Conservation (phyloP, 2,888 invertebrate genomes). For the Euplagia quadripunctaria region DNA sequence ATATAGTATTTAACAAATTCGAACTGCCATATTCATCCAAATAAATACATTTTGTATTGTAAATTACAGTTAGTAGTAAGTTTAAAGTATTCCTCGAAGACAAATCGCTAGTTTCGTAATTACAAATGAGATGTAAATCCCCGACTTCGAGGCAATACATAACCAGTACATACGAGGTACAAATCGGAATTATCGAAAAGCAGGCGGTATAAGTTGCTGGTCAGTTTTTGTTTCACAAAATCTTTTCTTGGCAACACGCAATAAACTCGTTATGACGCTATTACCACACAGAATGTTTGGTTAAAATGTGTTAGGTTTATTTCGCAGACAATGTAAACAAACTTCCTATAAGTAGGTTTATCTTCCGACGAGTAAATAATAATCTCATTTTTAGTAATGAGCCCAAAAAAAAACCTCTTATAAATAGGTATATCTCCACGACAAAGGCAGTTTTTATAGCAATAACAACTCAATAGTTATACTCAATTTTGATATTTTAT, state of each 20-base stretch:
- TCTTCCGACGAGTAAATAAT: not conserved
- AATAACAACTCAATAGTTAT: not conserved
- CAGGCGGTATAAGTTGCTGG: not conserved
- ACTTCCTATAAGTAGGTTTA: not conserved
- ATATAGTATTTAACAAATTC: not conserved
- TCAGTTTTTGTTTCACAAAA: constrained; percentile 1
- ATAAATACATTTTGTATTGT: not conserved
- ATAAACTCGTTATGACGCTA: constrained; percentile 5
- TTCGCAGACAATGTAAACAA: not conserved
- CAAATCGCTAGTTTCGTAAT: not conserved
- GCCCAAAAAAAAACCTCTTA: not conserved
- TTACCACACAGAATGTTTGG: not conserved
- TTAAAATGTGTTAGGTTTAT: not conserved
- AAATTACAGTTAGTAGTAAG: not conserved
- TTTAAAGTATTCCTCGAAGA: not conserved
- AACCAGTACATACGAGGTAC: not conserved
- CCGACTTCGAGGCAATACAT: not conserved
- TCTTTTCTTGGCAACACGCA: constrained; percentile 8
- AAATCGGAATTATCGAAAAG: not conserved
- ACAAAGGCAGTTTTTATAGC: not conserved
- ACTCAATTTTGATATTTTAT: no score
- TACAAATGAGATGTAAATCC: not conserved
- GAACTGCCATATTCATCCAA: not conserved
- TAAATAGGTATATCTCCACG: not conserved
- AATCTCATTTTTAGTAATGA: not conserved